Base-by-base conservation (phyloP, 2,888 invertebrate genomes). In the Chesias legatella region DNA sequence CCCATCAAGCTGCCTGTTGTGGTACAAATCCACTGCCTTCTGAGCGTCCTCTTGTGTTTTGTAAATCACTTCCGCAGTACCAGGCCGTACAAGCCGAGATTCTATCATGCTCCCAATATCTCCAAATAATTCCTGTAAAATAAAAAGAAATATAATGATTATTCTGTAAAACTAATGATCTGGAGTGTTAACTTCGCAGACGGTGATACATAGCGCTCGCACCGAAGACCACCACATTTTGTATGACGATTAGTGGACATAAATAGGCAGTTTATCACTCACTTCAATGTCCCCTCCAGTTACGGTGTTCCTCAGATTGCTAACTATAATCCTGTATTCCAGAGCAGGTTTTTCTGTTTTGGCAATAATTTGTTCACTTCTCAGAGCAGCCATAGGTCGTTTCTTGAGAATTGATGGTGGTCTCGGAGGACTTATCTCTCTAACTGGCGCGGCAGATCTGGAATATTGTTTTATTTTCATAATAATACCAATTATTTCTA, bases 11-110 rank as follows among this genome's bases (percentile, higher is more conserved):
- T 97, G 96, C 33, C 98, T 89, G 76, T 97, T 97, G 73, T 98
- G 97, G 81, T 98, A 98, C 36, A 96, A 93, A 60, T 97, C 96
- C 1, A 97, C 96, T 1, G 98, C 97, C 73, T 93, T 93, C 60
- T 95, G 92, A 20, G 98, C 98, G 79, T 97, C 96, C 56, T 94
- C 93, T 53, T 94, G 89, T 28, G 92, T 92, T 65, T 94, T 93
- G 74, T 96, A 98, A 55, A 97, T 94, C 1, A 98, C 97, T 84
- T 98, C 97, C 0, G 97, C 98, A 1, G 94, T 94, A 0, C 98
- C 98, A 0, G 94, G 93, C 28, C 96, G 92, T 7, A 96, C 94
- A 57, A 98, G 88, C 58, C 94, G 92, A 0, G 96, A 96, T 52
- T 94, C 94, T 39, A 94, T 83, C 68, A 98, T 90, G 29, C 95